A percentile compares a stretch with the other conserved stretches of the same genome.
phyloP scores from a whole-genome alignment of 2,113 vertebrate species.

The Pelecanus crispus region DNA sequence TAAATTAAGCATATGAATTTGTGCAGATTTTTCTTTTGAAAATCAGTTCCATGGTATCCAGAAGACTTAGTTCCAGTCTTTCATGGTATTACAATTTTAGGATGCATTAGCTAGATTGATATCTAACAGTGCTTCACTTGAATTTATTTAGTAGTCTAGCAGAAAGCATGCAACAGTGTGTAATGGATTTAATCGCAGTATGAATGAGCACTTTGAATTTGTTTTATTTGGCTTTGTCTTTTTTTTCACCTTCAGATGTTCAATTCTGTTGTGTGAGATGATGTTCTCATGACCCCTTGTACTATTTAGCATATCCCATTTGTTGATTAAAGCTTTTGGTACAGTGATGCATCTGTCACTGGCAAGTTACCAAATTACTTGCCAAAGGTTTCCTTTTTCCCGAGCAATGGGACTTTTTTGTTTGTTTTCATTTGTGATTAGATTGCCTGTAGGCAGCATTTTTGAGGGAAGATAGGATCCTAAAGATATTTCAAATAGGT shows the following conservation, averaged over 20 bases:
- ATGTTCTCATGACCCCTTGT: background rate
- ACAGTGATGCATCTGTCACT: background rate
- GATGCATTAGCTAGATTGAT: background rate
- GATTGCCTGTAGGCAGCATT: background rate
- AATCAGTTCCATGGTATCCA: background rate
- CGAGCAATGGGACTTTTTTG: background rate
- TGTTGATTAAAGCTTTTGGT: background rate
- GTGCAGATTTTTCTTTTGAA: background rate
- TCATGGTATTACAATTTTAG: background rate
- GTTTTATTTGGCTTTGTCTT: background rate
- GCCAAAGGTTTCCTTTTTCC: background rate
- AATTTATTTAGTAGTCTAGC: background rate
- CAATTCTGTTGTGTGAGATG: background rate
- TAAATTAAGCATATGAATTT: background rate
- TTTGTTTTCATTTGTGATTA: background rate
- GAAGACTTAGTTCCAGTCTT: background rate
- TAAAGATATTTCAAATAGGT: background rate
- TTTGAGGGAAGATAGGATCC: background rate
- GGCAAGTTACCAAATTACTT: background rate
- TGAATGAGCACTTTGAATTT: background rate
- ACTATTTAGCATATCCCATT: background rate
- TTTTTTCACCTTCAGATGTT: background rate
- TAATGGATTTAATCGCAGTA: conserved; percentile 13
- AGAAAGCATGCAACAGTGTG: background rate
- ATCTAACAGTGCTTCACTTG: background rate